Percentiles rank a stretch among this genome's conserved stretches.
phyloP scores from a whole-genome alignment of 2,113 vertebrate species.

The Corynorhinus townsendii region DNA sequence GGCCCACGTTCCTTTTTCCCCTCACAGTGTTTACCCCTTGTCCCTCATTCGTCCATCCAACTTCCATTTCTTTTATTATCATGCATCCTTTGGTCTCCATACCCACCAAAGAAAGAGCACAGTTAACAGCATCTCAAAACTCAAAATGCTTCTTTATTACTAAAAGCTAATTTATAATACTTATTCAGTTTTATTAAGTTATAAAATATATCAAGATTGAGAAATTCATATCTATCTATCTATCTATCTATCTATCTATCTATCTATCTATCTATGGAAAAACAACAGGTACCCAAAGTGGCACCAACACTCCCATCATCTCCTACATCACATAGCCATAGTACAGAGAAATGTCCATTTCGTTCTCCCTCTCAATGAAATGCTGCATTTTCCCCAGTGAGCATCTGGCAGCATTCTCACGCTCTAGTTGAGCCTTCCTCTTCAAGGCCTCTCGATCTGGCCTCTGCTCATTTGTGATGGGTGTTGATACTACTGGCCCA shows the following conservation, averaged over 20 bases:
- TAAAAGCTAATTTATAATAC: background rate
- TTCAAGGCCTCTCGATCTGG: slow-evolving; percentile 51
- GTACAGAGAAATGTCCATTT: background rate
- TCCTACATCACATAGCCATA: slow-evolving; percentile 17
- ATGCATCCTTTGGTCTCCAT: background rate
- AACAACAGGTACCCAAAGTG: background rate
- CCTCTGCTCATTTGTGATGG: slow-evolving; percentile 46
- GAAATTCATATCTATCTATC: too few species aligned
- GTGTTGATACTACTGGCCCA: slow-evolving; percentile 24
- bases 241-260: too few species aligned
- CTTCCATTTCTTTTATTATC: background rate
- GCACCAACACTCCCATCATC: background rate
- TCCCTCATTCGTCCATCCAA: background rate
- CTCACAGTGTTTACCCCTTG: too few species aligned
- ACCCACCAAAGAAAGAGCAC: background rate
- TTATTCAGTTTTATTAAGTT: background rate
- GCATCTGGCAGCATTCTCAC: slow-evolving; percentile 30
- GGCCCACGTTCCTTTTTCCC: background rate
- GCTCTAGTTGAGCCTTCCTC: slow-evolving; percentile 18
- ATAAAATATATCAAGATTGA: background rate
- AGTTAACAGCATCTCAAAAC: background rate
- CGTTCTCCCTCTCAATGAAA: slow-evolving; percentile 35
- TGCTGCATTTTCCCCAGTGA: slow-evolving; percentile 12
- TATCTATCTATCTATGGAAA: background rate
- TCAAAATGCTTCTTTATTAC: background rate